A percentile compares a stretch with the other conserved stretches of the same genome.
phyloP scores from a whole-genome alignment of 2,888 invertebrate genomes.

The Megalurothrips usitatus region DNA sequence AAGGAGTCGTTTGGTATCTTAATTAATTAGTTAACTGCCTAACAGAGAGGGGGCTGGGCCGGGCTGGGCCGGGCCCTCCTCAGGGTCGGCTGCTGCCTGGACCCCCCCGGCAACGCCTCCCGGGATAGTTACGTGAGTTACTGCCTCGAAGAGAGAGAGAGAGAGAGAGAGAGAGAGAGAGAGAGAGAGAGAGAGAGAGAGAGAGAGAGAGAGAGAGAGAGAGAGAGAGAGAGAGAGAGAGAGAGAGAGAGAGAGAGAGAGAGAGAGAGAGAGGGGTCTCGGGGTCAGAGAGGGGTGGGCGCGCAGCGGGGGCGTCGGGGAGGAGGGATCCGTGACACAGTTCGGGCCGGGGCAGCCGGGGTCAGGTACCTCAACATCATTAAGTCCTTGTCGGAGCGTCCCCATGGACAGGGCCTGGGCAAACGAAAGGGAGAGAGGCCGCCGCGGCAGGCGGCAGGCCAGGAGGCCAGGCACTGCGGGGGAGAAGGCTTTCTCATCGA shows the following conservation, averaged over 20 bases:
- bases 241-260: background rate
- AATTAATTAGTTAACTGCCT: slow-evolving; percentile 8
- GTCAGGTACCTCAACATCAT: background rate
- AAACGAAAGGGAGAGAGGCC: no score
- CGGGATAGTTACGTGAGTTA: no score
- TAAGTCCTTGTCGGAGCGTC: background rate
- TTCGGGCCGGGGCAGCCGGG: background rate
- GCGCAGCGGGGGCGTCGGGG: background rate
- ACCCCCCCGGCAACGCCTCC: no score
- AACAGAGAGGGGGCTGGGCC: background rate
- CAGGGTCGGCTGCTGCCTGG: no score
- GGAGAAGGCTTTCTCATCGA: background rate
- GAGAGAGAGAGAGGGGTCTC: background rate
- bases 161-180: no score
- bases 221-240: no score
- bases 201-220: no score
- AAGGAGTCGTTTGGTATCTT: background rate
- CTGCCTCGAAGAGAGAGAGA: no score
- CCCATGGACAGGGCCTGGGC: background rate
- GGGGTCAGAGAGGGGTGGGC: background rate
- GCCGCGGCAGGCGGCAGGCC: background rate
- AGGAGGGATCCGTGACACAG: slow-evolving; percentile 2
- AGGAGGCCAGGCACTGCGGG: background rate
- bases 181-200: no score
- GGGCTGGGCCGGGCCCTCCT: background rate